Evolutionary conservation across 2,888 invertebrate genomes (phyloP).

Genomic region (Drosophila recens): DNA sequence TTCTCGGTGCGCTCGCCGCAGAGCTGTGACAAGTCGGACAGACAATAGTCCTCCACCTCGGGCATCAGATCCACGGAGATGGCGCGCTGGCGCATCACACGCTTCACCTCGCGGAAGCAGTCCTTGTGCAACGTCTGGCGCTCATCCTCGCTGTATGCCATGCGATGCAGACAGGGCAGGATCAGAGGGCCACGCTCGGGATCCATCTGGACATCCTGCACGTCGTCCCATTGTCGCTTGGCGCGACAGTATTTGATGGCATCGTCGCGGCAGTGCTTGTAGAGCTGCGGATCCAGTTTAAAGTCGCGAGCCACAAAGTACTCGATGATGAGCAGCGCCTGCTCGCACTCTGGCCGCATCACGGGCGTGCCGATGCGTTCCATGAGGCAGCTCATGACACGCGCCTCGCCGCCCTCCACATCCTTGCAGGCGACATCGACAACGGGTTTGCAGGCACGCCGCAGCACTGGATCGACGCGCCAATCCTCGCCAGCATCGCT

Average conservation of each 20-base stretch:
- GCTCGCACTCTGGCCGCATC: constrained; percentile 96
- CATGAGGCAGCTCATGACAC: constrained; percentile 97
- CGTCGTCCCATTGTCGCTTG: constrained; percentile 90
- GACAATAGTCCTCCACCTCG: constrained; percentile 95
- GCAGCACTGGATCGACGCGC: constrained; percentile 96
- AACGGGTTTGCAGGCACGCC: constrained; percentile 94
- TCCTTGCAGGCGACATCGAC: constrained; percentile 92
- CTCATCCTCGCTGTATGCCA: constrained; percentile 86
- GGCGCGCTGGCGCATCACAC: constrained; percentile 97
- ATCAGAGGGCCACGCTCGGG: constrained; percentile 93
- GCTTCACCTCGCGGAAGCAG: constrained; percentile 90
- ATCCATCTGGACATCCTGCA: constrained; percentile 87
- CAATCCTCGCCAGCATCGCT: constrained; percentile 98
- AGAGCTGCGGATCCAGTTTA: constrained; percentile 95
- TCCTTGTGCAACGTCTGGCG: constrained; percentile 87
- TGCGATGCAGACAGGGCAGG: constrained; percentile 95
- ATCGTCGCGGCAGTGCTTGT: constrained; percentile 94
- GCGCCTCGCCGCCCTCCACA: constrained; percentile 90
- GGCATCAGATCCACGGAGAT: constrained; percentile 96
- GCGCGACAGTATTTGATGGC: constrained; percentile 93
- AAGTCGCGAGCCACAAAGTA: constrained; percentile 98
- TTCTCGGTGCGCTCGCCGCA: constrained; percentile 94
- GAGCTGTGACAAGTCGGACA: constrained; percentile 92
- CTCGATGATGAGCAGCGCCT: constrained; percentile 96
- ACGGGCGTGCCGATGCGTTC: constrained; percentile 92